Conservation (phyloP, 2,113 vertebrate genomes). For the Pionites leucogaster region DNA sequence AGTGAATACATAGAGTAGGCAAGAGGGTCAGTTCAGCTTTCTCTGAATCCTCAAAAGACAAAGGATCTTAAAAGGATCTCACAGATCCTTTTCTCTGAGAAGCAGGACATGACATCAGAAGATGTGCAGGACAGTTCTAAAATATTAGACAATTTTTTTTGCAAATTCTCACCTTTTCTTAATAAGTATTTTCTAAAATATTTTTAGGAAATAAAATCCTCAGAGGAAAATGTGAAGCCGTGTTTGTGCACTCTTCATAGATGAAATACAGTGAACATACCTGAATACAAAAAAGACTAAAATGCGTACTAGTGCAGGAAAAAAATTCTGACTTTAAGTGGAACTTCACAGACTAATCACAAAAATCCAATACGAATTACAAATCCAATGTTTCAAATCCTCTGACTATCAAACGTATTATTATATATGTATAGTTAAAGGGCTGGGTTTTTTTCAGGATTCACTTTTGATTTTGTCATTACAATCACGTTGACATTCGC, state of each 20-base stretch:
- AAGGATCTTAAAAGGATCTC: not conserved
- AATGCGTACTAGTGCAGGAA: not conserved
- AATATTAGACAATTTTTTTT: not conserved
- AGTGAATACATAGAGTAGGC: not conserved
- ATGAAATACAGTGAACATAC: not conserved
- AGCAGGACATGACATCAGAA: not conserved
- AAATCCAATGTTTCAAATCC: not conserved
- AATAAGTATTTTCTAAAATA: not conserved
- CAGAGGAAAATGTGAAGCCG: not conserved
- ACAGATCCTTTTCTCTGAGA: not conserved
- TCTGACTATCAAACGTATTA: not conserved
- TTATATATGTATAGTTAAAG: not conserved
- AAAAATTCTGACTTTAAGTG: not conserved
- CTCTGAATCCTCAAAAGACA: not conserved
- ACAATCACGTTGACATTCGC: not conserved
- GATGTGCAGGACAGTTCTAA: not conserved
- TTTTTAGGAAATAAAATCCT: not conserved
- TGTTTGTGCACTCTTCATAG: not conserved
- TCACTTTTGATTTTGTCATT: not conserved
- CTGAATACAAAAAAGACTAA: not conserved
- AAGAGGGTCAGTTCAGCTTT: not conserved
- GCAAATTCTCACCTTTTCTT: not conserved
- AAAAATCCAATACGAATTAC: not conserved
- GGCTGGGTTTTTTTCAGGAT: accelerated
- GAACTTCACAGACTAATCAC: not conserved